phyloP scores from a whole-genome alignment of 2,888 invertebrate genomes.

The Ennomos fuscantarius region DNA sequence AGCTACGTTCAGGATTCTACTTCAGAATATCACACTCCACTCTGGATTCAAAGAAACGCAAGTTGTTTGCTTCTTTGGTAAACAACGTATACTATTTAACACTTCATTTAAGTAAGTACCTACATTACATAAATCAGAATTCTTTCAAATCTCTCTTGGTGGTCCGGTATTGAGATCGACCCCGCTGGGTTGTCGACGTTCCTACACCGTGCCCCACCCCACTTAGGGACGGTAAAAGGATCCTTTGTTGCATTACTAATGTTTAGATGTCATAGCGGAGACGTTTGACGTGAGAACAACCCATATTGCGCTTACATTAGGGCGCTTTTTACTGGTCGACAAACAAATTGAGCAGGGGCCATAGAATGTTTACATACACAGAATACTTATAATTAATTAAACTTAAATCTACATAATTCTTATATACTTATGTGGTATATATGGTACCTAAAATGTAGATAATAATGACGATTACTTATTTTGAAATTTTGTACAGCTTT shows the following conservation, averaged over 20 bases:
- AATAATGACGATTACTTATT: too few relatives aligned
- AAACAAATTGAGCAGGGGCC: constrained; percentile 24
- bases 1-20: too few relatives aligned
- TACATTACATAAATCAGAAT: constrained; percentile 23
- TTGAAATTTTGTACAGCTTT: too few relatives aligned
- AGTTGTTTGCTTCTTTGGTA: too few relatives aligned
- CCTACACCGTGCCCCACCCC: constrained; percentile 56
- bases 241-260: constrained; percentile 81
- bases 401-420: neutral
- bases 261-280: constrained; percentile 73
- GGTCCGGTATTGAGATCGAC: constrained; percentile 36
- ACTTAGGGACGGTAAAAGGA: constrained; percentile 63
- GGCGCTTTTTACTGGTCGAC: constrained; percentile 33
- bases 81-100: too few relatives aligned
- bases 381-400: neutral
- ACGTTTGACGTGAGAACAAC: constrained; percentile 80
- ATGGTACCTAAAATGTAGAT: too few relatives aligned
- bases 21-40: too few relatives aligned
- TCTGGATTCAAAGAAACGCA: too few relatives aligned
- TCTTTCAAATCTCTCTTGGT: constrained; percentile 15
- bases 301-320: constrained; percentile 59
- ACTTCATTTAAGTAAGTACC: constrained; percentile 13
- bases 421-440: too few relatives aligned
- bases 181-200: constrained; percentile 39
- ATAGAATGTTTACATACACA: constrained; percentile 4